Percentiles rank a stretch among this genome's conserved stretches.
phyloP scores from a whole-genome alignment of 2,797 vertebrate species.

The Threskiornis aethiopicus region DNA sequence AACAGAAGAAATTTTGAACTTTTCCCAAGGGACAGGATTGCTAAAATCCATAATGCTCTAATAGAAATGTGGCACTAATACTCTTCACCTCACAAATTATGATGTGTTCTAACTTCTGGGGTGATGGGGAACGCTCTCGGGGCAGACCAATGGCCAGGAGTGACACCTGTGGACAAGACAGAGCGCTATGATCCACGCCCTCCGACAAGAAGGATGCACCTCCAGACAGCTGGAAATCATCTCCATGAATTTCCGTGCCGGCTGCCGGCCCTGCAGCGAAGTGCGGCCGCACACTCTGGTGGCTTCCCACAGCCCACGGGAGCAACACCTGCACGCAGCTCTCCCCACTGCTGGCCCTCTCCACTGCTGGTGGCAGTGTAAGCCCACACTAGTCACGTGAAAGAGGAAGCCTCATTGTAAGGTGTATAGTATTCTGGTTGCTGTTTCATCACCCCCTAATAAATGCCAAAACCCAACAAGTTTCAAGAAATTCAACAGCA shows the following conservation, averaged over 20 bases:
- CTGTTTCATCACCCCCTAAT: not conserved
- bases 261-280: not conserved
- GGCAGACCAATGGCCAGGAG: not conserved
- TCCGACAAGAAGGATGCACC: not conserved
- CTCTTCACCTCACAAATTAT: not conserved
- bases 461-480: not conserved
- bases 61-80: not conserved
- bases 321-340: not conserved
- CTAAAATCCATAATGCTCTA: not conserved
- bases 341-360: too few species aligned
- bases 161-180: accelerated
- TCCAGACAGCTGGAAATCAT: accelerated
- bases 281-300: accelerated
- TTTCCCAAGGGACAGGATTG: not conserved
- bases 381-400: accelerated
- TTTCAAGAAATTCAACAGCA: not conserved
- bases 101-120: not conserved
- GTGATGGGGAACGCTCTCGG: accelerated
- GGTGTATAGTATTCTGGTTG: not conserved
- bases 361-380: accelerated
- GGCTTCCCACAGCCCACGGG: accelerated
- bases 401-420: not conserved
- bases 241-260: accelerated
- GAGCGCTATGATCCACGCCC: accelerated
- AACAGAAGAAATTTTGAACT: not conserved